Base-by-base conservation (phyloP, 2,113 vertebrate species). In the Propithecus coquereli region DNA sequence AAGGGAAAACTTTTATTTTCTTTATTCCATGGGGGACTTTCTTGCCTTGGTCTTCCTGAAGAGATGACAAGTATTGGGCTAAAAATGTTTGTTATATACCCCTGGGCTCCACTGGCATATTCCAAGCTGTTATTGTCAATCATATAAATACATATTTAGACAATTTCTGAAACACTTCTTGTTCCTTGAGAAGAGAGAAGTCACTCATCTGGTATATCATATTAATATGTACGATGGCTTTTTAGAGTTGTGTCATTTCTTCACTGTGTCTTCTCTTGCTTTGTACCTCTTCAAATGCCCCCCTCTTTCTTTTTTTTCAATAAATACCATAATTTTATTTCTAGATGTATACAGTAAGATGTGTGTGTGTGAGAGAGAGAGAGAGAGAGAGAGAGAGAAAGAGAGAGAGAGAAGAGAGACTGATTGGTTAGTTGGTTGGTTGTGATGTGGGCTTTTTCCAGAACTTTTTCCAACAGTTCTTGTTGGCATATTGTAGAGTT, bases 101-200 rank as follows among this genome's bases (percentile, higher is more conserved):
- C 37, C 59, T 95, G 43, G 85, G 45, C 57, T 70, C 30, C 12
- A 17, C 2, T 91, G 52, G 65, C 80, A 54, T 83, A 70, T 94
- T 95, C 47, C 86, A 95, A 84, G 40, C 79, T 93, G 45, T 81
- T 88, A 81, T 80, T 87, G 57, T 89, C 79, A 79, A 13, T 91
- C 61, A 83, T 27, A 45, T 30, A 80, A 87, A 95, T 86, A 83
- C 23, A 50, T 66, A 87, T 93, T 95, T 91, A 94, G 92, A 94
- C 82, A 81, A 16, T 80, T 97, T 96, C 50, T 80, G 59, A 94
- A 89, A 94, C 57, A 93, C n/a, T 90, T 92, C 25, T 59, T 32
- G 8, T 84, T 97, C 40, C 82, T 93, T 74, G 54, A 52, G 76
- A 90, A 84, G 59, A 83, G 61, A 84, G 43, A 57, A 91, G 73